These are phyloP conservation scores for Dasyornis broadbenti DNA, from an alignment of 2,113 vertebrate genomes.

Conservation along the genomic window DNA sequence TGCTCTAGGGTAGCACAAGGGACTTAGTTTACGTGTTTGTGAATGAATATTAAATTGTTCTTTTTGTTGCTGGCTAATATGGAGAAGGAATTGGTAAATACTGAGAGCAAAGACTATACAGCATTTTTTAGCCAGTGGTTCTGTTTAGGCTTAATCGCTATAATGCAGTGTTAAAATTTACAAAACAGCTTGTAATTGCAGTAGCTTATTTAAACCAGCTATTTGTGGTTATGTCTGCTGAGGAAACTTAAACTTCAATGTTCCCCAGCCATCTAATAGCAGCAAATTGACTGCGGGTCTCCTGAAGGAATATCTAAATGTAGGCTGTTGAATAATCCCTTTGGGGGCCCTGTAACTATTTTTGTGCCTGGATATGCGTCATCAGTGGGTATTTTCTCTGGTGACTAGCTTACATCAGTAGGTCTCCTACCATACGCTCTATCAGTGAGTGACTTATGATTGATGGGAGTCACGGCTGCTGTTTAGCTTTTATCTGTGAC, in stretches of 20 bases:
- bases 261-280: conserved; percentile 61
- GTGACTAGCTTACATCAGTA: conserved; percentile 98
- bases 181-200: conserved; percentile 61
- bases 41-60: background rate
- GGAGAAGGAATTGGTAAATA: background rate
- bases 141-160: conserved; percentile 40
- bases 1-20: background rate
- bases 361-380: conserved; percentile 99
- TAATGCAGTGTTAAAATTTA: conserved; percentile 62
- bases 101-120: background rate
- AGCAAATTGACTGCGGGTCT: conserved; percentile 75
- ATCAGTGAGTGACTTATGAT: conserved; percentile 86
- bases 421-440: conserved; percentile 94
- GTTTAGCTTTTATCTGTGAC: conserved; percentile 76
- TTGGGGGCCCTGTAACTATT: conserved; percentile 93
- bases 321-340: conserved; percentile 93
- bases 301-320: conserved; percentile 88
- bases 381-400: conserved; percentile 99
- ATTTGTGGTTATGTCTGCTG: conserved; percentile 74
- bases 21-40: background rate
- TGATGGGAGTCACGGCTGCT: conserved; percentile 85
- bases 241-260: conserved; percentile 73
- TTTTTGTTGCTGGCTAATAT: background rate
- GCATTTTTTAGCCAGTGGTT: conserved; percentile 35
- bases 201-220: conserved; percentile 68